Conservation (phyloP, 2,113 vertebrate genomes). For the Varanus salvator region DNA sequence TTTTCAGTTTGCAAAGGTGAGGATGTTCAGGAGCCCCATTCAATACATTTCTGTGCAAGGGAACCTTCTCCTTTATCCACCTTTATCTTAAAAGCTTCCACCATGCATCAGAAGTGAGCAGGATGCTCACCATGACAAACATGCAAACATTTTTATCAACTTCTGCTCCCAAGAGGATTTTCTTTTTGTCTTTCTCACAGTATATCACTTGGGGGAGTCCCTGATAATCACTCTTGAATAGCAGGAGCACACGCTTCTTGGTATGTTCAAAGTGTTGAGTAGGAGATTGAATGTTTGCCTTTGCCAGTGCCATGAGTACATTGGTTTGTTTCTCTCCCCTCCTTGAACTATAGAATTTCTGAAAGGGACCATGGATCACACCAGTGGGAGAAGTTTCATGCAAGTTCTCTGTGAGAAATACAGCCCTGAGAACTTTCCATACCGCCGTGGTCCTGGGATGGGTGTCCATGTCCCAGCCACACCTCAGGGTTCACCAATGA, state of each 20-base stretch:
- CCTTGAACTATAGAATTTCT: slow-evolving; percentile 68
- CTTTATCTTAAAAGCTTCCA: not conserved
- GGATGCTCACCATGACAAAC: not conserved
- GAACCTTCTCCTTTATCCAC: not conserved
- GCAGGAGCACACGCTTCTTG: not conserved
- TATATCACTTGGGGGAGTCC: not conserved
- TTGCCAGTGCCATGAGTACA: accelerated
- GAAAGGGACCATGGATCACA: slow-evolving; percentile 85
- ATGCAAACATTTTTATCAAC: not conserved
- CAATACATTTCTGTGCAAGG: not conserved
- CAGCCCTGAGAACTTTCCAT: slow-evolving; percentile 95
- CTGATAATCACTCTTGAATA: too few relatives aligned
- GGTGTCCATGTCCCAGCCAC: slow-evolving; percentile 90
- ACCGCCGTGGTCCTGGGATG: slow-evolving; percentile 91
- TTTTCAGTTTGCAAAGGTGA: not conserved
- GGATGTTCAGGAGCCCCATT: too few relatives aligned
- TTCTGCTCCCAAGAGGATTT: not conserved
- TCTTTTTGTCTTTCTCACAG: not conserved
- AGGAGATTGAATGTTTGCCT: not conserved
- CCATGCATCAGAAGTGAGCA: not conserved
- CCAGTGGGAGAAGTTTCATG: slow-evolving; percentile 91
- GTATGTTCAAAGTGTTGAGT: not conserved
- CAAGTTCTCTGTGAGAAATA: slow-evolving; percentile 97
- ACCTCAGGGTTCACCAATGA: slow-evolving; percentile 92
- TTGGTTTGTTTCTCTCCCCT: slow-evolving; percentile 16